phyloP scores from a whole-genome alignment of 2,888 invertebrate genomes.

The Leptopilina drosophilae region DNA sequence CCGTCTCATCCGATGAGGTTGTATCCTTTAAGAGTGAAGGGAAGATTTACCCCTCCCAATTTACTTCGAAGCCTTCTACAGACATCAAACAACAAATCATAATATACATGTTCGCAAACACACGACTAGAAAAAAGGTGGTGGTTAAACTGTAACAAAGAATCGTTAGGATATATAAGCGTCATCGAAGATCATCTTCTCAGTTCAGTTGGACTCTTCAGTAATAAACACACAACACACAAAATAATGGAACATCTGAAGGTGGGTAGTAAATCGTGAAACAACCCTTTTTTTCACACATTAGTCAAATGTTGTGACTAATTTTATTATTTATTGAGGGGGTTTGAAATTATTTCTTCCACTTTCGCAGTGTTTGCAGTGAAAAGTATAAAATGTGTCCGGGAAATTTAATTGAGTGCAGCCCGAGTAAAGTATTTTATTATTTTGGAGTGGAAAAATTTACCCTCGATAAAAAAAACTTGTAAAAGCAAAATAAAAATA shows the following conservation, averaged over 20 bases:
- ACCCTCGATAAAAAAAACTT: no score
- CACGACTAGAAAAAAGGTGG: slow-evolving; percentile 61
- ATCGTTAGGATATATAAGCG: slow-evolving; percentile 72
- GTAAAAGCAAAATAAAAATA: no score
- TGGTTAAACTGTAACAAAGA: slow-evolving; percentile 74
- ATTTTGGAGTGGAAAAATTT: no score
- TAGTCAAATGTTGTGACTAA: no score
- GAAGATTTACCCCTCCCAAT: slow-evolving; percentile 68
- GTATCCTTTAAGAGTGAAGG: slow-evolving; percentile 70
- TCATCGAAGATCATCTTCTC: slow-evolving; percentile 68
- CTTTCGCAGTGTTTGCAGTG: no score
- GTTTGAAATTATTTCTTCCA: no score
- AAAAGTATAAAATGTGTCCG: no score
- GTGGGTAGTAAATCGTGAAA: slow-evolving; percentile 60
- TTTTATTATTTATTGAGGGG: no score
- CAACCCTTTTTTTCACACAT: background rate
- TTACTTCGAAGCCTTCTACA: slow-evolving; percentile 59
- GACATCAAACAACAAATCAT: slow-evolving; percentile 57
- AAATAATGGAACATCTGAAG: slow-evolving; percentile 72
- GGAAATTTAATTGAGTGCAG: no score
- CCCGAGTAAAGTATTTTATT: no score
- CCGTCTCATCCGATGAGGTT: slow-evolving; percentile 59
- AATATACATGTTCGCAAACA: slow-evolving; percentile 62
- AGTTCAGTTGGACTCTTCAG: slow-evolving; percentile 70
- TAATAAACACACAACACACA: slow-evolving; percentile 56